phyloP scores from a whole-genome alignment of 1,140 invertebrate genomes.

The Trigoniulus corallinus region DNA sequence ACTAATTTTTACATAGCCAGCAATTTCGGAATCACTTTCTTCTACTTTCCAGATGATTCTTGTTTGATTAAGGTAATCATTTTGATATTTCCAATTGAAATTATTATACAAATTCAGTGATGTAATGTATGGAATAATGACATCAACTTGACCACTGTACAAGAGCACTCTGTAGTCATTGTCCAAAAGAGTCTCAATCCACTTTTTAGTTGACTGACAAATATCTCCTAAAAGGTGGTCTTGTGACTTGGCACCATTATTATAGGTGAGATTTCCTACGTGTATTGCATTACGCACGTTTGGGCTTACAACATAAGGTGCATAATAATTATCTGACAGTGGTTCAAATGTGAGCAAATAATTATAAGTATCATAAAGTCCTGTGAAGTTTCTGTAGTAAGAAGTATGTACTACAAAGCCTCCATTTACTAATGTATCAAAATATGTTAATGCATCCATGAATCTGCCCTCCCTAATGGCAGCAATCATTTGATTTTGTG shows the following conservation, averaged over 20 bases:
- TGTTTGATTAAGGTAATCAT: slow-evolving; percentile 6
- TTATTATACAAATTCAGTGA: slow-evolving; percentile 8
- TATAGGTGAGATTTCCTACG: slow-evolving; percentile 5
- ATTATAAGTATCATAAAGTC: background rate
- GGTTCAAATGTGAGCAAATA: background rate
- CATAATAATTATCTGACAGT: background rate
- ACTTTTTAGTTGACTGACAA: slow-evolving; percentile 8
- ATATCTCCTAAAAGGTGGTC: slow-evolving; percentile 5
- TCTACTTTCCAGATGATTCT: slow-evolving; percentile 7
- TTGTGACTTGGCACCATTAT: background rate
- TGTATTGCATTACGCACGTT: slow-evolving; percentile 10
- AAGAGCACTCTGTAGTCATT: slow-evolving; percentile 14
- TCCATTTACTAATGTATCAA: background rate
- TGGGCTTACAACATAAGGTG: background rate
- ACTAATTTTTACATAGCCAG: slow-evolving; percentile 8
- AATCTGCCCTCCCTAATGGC: background rate
- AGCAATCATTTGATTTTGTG: background rate
- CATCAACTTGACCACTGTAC: slow-evolving; percentile 18
- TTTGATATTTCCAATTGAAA: slow-evolving; percentile 6
- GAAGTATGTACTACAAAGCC: background rate
- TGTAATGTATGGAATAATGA: slow-evolving; percentile 14
- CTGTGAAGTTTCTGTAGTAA: background rate
- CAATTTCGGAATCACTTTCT: slow-evolving; percentile 6
- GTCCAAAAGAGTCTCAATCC: slow-evolving; percentile 15
- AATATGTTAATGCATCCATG: background rate